These are phyloP conservation scores for Caenorhabditis doughertyi DNA, from an alignment of 2,888 invertebrate genomes.

Conservation along the genomic window DNA sequence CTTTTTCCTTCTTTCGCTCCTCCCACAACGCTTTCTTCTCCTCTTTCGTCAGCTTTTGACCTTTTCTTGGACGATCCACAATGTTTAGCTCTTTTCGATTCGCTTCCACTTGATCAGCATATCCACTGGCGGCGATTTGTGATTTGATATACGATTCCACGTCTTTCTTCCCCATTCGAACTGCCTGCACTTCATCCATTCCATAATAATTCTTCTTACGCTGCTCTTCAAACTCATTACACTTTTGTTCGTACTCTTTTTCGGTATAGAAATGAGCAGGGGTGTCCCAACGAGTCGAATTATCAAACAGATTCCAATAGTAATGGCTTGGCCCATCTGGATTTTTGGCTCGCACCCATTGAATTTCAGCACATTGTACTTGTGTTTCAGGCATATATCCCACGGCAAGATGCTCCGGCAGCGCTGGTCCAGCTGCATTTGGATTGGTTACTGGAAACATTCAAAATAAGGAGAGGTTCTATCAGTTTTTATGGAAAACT, in stretches of 20 bases:
- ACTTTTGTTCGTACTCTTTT: slow-evolving; percentile 64
- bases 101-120: slow-evolving; percentile 31
- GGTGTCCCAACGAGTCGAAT: slow-evolving; percentile 71
- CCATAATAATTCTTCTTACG: slow-evolving; percentile 61
- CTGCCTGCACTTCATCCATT: slow-evolving; percentile 58
- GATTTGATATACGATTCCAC: slow-evolving; percentile 52
- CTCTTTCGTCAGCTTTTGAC: slow-evolving; percentile 47
- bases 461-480: background rate
- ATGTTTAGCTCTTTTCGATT: slow-evolving; percentile 58
- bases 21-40: slow-evolving; percentile 41
- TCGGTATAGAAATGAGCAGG: slow-evolving; percentile 72
- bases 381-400: slow-evolving; percentile 52
- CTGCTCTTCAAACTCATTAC: slow-evolving; percentile 47
- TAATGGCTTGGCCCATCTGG: slow-evolving; percentile 72
- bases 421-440: slow-evolving; percentile 56
- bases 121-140: slow-evolving; percentile 19
- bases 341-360: slow-evolving; percentile 75
- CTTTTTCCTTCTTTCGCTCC: slow-evolving; percentile 21
- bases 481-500: slow-evolving; percentile 10
- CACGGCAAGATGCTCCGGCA: slow-evolving; percentile 57
- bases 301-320: slow-evolving; percentile 77
- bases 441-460: slow-evolving; percentile 55
- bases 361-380: slow-evolving; percentile 58
- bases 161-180: slow-evolving; percentile 53
- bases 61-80: slow-evolving; percentile 37